Percentiles rank a stretch among this genome's conserved stretches.
Evolutionary conservation across 1,140 invertebrate genomes (phyloP).

Genomic region (Globodera rostochiensis): DNA sequence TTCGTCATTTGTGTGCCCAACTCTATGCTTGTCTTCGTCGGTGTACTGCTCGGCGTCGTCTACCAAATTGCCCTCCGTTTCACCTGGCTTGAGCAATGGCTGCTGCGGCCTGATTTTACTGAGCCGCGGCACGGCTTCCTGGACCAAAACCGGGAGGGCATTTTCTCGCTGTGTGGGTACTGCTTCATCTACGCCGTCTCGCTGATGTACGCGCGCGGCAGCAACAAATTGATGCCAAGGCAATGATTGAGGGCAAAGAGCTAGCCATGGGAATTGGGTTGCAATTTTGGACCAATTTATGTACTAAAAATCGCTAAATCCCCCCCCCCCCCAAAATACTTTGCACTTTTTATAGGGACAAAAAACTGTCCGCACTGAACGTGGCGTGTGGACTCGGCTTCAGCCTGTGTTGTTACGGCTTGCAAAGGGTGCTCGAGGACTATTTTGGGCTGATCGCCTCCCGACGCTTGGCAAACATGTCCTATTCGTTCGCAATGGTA

Average conservation of each 20-base stretch:
- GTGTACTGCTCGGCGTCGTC: conserved; percentile 70
- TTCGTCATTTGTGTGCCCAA: conserved; percentile 31
- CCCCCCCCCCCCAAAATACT: no score
- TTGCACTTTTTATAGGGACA: conserved; percentile 10
- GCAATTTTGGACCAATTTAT: background rate
- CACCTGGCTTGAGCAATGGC: conserved; percentile 74
- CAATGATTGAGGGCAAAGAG: background rate
- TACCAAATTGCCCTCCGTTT: conserved; percentile 76
- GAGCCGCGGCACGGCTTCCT: conserved; percentile 71
- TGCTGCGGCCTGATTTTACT: conserved; percentile 71
- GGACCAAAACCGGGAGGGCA: conserved; percentile 84
- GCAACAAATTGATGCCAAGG: conserved; percentile 11
- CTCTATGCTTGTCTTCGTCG: conserved; percentile 70
- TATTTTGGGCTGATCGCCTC: conserved; percentile 16
- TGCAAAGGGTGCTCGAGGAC: conserved; percentile 36
- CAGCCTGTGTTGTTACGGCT: conserved; percentile 12
- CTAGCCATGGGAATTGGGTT: background rate
- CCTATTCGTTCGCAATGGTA: conserved; percentile 47
- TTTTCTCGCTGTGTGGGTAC: conserved; percentile 82
- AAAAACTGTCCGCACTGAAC: conserved; percentile 1
- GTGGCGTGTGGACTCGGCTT: conserved; percentile 3
- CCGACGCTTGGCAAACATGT: conserved; percentile 37
- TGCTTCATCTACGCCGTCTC: conserved; percentile 74
- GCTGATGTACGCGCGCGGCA: conserved; percentile 33
- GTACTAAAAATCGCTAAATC: background rate